Evolutionary conservation across 2,797 vertebrate genomes (phyloP), one percentile per base, ranked within the genome.

Genomic region (Smutsia temminckii): DNA sequence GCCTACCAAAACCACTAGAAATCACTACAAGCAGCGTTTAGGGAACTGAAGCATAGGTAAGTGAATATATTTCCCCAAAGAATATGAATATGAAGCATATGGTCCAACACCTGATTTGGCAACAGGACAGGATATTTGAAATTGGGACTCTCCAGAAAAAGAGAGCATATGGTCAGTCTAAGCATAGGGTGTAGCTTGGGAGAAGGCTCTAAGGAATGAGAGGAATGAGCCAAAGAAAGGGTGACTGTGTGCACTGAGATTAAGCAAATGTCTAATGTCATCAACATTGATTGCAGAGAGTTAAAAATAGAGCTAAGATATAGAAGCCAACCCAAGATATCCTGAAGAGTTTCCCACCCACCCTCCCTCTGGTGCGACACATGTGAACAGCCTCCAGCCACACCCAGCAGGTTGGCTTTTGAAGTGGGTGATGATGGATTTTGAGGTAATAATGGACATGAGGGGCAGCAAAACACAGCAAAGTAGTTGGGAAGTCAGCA

Each of bases 261-360:
- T 46, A 89, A 80, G 63, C 12, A 32, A 74, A 86, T 87, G 94
- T 77, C 87, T 85, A 87, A 83, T 51, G 71, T 92, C 89, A 94
- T 78, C 75, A 68, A 17, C 68, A 64, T 10, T 72, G 83, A 95
- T 49, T 88, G 68, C 85, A 71, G 75, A 96, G 40, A 68, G 46
- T 95, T 97, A 96, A 97, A 96, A 97, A 97, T 95, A 97, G 78
- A 89, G 40, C 78, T 37, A 57, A 90, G 69, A 89, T 94, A 83
- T 0, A 77, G 80, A 61, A 61, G 91, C 75, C 90, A 86, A 53
- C 87, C 87, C 57, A 79, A 81, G 72, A 75, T 75, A 27, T 37
- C 85, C 93, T 68, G 66, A 55, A 49, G 68, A 90, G 77, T n/a
- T 80, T 88, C 77, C 72, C 18, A 0, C 91, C 95, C 64, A 79